Percentiles rank a stretch among this genome's conserved stretches.
phyloP scores from a whole-genome alignment of 1,140 invertebrate species.

The Cyrtorhinus lividipennis region DNA sequence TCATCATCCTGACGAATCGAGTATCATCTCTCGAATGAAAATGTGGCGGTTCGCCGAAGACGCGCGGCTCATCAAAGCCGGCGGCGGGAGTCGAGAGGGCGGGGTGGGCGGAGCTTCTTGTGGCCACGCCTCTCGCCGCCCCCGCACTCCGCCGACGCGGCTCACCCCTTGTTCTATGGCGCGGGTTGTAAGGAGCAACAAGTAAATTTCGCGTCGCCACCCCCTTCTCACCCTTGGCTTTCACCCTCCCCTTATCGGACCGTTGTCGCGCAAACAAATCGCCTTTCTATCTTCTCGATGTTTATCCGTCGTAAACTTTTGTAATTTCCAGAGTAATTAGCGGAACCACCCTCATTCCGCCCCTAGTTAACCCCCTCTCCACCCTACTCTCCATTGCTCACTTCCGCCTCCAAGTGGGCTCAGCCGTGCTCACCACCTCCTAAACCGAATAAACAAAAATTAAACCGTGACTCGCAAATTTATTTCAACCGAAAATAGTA shows the following conservation, averaged over 20 bases:
- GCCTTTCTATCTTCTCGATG: conserved; percentile 2
- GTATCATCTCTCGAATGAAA: conserved; percentile 6
- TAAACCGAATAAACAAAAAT: too few species aligned
- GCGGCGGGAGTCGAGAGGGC: neutral
- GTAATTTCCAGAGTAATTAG: conserved; percentile 15
- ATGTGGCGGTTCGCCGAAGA: too few species aligned
- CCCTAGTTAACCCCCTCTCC: neutral
- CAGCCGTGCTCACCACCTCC: too few species aligned
- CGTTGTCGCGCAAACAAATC: neutral
- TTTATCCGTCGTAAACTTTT: conserved; percentile 14
- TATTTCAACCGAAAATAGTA: too few species aligned
- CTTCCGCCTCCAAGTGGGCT: too few species aligned
- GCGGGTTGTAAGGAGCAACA: neutral
- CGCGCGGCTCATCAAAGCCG: neutral
- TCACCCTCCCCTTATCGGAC: conserved; percentile 11
- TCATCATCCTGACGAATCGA: conserved; percentile 8
- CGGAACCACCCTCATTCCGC: neutral
- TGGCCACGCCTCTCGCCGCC: conserved; percentile 22
- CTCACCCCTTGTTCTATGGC: conserved; percentile 18
- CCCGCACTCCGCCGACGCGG: conserved; percentile 23
- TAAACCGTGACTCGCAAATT: too few species aligned
- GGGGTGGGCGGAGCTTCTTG: conserved; percentile 1
- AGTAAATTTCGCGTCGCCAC: neutral
- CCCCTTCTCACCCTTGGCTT: neutral
- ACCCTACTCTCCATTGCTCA: neutral